Evolutionary conservation across 2,797 vertebrate species (phyloP).

Genomic region (Aplochiton taeniatus): DNA sequence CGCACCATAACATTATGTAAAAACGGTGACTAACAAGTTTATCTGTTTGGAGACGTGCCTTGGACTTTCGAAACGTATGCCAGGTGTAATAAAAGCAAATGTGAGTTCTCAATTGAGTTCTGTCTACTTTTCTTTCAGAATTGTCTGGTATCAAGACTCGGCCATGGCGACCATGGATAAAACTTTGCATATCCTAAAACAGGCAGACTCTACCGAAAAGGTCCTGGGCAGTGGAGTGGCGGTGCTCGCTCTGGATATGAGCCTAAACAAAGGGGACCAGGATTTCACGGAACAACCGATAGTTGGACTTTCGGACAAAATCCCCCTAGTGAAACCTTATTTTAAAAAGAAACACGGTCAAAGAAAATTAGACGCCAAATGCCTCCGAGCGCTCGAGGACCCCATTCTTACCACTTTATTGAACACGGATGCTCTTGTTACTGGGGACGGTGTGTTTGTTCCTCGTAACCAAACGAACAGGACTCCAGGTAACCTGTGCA

Average conservation of each 20-base stretch:
- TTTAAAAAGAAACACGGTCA: slow-evolving; percentile 92
- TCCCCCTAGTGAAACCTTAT: slow-evolving; percentile 89
- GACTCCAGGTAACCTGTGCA: slow-evolving; percentile 78
- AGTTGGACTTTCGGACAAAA: slow-evolving; percentile 84
- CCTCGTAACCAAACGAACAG: slow-evolving; percentile 75
- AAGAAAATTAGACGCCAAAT: slow-evolving; percentile 87
- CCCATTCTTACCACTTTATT: slow-evolving; percentile 90
- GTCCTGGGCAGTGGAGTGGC: slow-evolving; percentile 55
- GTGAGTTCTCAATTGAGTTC: slow-evolving; percentile 7
- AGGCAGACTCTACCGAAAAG: slow-evolving; percentile 33
- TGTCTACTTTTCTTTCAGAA: slow-evolving; percentile 41
- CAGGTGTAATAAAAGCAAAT: neutral
- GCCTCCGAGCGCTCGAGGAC: slow-evolving; percentile 85
- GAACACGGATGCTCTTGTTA: slow-evolving; percentile 81
- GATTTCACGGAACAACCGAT: slow-evolving; percentile 78
- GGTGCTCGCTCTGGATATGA: slow-evolving; percentile 70
- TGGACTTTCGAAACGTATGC: slow-evolving; percentile 4
- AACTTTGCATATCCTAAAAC: slow-evolving; percentile 77
- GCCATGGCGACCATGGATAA: slow-evolving; percentile 66
- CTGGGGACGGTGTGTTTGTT: slow-evolving; percentile 86
- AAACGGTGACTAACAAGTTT: slow-evolving; percentile 16
- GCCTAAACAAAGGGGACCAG: slow-evolving; percentile 68
- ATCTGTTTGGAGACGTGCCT: slow-evolving; percentile 6
- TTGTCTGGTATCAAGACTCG: slow-evolving; percentile 43
- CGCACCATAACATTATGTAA: slow-evolving; percentile 15